A percentile compares a stretch with the other conserved stretches of the same genome.
Evolutionary conservation across 2,888 invertebrate species (phyloP).

Genomic region (Eurytoma adleriae): DNA sequence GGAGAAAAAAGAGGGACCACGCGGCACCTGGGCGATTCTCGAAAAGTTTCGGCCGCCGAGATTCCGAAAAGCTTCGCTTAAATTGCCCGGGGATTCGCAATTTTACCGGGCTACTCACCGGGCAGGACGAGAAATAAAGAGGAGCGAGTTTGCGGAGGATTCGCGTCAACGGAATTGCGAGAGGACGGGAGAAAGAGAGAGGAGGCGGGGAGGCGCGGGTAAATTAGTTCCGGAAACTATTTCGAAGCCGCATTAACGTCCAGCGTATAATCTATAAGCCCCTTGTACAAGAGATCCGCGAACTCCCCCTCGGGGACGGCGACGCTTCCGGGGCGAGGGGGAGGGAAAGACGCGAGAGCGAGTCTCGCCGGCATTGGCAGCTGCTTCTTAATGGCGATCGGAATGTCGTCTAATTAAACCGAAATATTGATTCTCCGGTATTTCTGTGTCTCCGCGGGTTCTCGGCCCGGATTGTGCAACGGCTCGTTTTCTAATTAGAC

Average conservation of each 20-base stretch:
- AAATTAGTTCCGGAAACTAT: constrained; percentile 70
- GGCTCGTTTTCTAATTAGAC: constrained; percentile 51
- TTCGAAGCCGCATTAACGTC: constrained; percentile 66
- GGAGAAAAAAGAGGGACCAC: not conserved
- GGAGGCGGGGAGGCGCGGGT: constrained; percentile 45
- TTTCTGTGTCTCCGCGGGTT: not conserved
- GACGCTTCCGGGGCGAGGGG: constrained; percentile 4
- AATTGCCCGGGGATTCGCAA: constrained; percentile 34
- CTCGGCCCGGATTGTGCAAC: not conserved
- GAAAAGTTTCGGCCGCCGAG: constrained; percentile 18
- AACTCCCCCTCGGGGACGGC: constrained; percentile 4
- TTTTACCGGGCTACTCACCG: constrained; percentile 12
- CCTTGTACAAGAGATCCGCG: constrained; percentile 20
- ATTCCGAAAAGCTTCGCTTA: constrained; percentile 36
- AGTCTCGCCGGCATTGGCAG: constrained; percentile 38
- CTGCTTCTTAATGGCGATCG: constrained; percentile 62
- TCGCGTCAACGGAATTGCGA: constrained; percentile 8
- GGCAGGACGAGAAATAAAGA: not conserved
- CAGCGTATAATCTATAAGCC: constrained; percentile 48
- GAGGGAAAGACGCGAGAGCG: constrained; percentile 39
- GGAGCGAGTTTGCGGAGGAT: not conserved
- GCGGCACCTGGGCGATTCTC: constrained; percentile 13
- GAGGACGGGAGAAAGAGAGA: not conserved
- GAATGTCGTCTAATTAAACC: constrained; percentile 66
- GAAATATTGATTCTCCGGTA: constrained; percentile 61